Evolutionary conservation across 2,797 vertebrate species (phyloP), one percentile per base, ranked within the genome.

Genomic region (Hippopotamyrus pictus): DNA sequence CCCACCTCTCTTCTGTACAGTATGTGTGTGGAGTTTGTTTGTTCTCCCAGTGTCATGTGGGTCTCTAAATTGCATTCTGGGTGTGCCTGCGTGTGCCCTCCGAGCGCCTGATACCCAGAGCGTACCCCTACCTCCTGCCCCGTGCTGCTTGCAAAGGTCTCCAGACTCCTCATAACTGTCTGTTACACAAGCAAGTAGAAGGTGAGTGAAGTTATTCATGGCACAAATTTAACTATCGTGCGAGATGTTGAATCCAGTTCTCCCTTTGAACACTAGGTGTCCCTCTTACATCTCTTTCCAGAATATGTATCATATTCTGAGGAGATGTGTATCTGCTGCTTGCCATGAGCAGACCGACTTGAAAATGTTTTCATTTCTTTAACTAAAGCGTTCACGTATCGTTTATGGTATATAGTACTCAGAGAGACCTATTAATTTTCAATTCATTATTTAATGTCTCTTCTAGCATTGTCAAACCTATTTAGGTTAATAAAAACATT

Each of bases 221-320:
- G 41, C 44, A 48, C 5, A 50, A 48, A 25, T 22, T 5, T 14
- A 46, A 48, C 82, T 84, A 5, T 5, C 9, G 3, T 29, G 12
- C 51, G 8, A 50, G 48, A 85, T 59, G 54, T 87, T 69, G 48
- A 65, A 69, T 41, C 5, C 48, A 86, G 41, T 89, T 73, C 57
- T 41, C 46, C 46, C 5, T 86, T 51, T 73, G 22, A 89, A 33
- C 88, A 69, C 82, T 86, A 89, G 88, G 83, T 65, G 88, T 86
- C 88, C 8, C 41, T 65, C 41, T 89, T 86, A 62, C 41, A 50
- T 57, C 85, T 57, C 73, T 89, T 59, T 84, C 5, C 8, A 84
- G 76, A 79, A 84, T 46, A 46, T 82, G 19, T 46, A 46, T 46
- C 44, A 82, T 46, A 82, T 82, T 46, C 17, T 14, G 19, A 44